Conservation (phyloP, 2,797 vertebrate species). For the Anguilla anguilla region DNA sequence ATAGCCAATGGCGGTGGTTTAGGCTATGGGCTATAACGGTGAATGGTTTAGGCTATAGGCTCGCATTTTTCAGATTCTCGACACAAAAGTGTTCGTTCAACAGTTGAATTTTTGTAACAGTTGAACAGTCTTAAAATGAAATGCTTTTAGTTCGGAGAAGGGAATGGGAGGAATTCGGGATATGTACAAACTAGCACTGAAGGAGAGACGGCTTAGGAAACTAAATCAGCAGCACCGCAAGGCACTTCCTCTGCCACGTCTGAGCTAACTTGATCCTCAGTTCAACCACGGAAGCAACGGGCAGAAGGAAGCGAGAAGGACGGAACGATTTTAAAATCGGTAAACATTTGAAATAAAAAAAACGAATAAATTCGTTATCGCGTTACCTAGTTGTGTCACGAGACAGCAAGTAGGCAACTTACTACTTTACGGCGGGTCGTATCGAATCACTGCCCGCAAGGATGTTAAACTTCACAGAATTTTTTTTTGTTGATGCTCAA, state of each 20-base stretch:
- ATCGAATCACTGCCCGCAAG: not conserved
- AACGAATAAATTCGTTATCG: conserved; percentile 27
- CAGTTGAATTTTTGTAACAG: not conserved
- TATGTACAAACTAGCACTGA: conserved; percentile 26
- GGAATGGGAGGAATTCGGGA: conserved; percentile 41
- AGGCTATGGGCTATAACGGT: no score
- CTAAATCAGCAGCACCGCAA: conserved; percentile 17
- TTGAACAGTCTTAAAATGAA: not conserved
- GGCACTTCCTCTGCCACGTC: conserved; percentile 56
- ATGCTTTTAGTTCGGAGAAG: not conserved
- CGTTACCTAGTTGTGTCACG: not conserved
- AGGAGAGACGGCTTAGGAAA: conserved; percentile 10
- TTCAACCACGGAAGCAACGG: conserved; percentile 29
- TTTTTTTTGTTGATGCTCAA: not conserved
- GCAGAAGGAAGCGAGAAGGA: conserved; percentile 27
- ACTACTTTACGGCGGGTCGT: not conserved
- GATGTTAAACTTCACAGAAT: not conserved
- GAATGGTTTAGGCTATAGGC: no score
- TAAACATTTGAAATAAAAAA: conserved; percentile 49
- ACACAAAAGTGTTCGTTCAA: not conserved
- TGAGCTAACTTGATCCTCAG: conserved; percentile 23
- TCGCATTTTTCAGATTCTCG: not conserved
- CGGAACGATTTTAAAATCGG: conserved; percentile 44
- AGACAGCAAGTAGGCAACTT: not conserved
- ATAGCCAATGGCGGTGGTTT: not conserved